Conservation (phyloP, 1,140 invertebrate species). For the Wiebesia pumilae region DNA sequence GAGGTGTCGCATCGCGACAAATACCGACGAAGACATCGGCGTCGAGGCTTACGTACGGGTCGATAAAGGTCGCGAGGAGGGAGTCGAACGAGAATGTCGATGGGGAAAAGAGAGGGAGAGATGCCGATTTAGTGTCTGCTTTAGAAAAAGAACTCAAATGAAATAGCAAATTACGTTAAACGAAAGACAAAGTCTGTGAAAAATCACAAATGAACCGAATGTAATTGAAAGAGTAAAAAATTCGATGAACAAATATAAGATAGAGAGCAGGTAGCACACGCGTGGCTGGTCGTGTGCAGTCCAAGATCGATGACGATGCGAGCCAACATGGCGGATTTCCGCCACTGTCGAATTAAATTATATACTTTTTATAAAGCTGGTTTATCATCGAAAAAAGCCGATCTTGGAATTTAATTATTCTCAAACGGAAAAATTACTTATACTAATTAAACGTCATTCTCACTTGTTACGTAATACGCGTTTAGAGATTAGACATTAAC, state of each 20-base stretch:
- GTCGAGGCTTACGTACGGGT: not conserved
- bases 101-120: not conserved
- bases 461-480: no score
- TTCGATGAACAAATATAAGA: not conserved
- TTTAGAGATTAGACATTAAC: no score
- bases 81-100: not conserved
- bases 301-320: constrained; percentile 70
- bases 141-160: no score
- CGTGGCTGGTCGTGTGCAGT: constrained; percentile 55
- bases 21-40: constrained; percentile 29
- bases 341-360: not conserved
- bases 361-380: not conserved
- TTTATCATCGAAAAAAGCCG: no score
- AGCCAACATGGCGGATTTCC: constrained; percentile 69
- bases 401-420: no score
- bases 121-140: not conserved
- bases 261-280: constrained; percentile 66
- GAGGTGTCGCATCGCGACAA: not conserved
- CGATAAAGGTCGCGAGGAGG: not conserved
- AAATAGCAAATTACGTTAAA: not conserved
- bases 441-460: no score
- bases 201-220: not conserved
- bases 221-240: not conserved
- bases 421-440: no score
- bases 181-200: no score